Evolutionary conservation across 2,888 invertebrate genomes (phyloP).

Genomic region (Mythimna albipuncta): DNA sequence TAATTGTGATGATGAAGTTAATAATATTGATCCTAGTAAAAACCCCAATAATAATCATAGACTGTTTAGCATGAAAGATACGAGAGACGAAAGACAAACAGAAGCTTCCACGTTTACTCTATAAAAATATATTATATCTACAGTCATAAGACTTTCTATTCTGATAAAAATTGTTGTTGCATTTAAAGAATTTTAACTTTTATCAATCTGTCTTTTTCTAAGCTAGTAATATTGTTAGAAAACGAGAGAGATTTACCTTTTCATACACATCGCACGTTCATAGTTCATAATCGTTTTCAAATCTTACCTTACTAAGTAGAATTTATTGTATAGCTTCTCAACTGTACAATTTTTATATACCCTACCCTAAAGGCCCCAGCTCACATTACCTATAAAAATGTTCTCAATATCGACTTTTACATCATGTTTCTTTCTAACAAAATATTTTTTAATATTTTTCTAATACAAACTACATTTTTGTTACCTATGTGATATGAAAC

Average conservation of each 20-base stretch:
- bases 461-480: background rate
- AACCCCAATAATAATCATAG: background rate
- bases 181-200: conserved; percentile 21
- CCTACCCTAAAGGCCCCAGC: conserved; percentile 26
- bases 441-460: conserved; percentile 10
- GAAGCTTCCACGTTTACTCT: background rate
- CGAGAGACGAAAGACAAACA: background rate
- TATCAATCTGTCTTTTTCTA: background rate
- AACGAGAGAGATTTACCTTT: conserved; percentile 16
- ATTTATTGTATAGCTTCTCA: conserved; percentile 43
- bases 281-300: conserved; percentile 40
- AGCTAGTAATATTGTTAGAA: conserved; percentile 1
- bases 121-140: background rate
- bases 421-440: background rate
- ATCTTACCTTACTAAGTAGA: conserved; percentile 43
- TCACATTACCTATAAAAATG: conserved; percentile 23
- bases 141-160: background rate
- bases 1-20: background rate
- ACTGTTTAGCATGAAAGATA: conserved; percentile 2
- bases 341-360: conserved; percentile 48
- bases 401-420: background rate
- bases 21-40: background rate
- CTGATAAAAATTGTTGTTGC: background rate
- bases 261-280: conserved; percentile 28
- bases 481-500: background rate